Conservation (phyloP, 2,888 invertebrate species). For the Herminia tarsipennalis region DNA sequence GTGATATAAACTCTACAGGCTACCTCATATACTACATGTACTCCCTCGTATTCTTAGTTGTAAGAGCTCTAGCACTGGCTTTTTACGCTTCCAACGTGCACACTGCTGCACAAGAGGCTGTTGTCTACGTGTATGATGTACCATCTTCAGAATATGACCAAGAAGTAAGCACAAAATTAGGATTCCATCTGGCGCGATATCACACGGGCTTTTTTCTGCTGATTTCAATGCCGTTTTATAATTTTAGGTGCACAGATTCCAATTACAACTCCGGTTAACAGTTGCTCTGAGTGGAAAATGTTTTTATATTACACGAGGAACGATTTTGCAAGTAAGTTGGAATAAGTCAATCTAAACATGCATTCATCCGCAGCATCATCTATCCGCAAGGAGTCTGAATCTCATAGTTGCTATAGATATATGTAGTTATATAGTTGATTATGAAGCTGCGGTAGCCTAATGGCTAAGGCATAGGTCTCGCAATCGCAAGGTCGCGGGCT, state of each 20-base stretch:
- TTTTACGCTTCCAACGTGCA: slow-evolving; percentile 50
- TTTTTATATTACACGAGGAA: slow-evolving; percentile 49
- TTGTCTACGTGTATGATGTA: slow-evolving; percentile 42
- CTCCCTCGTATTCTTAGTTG: slow-evolving; percentile 44
- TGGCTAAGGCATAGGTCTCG: no score
- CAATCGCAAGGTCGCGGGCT: no score
- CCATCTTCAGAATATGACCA: slow-evolving; percentile 42
- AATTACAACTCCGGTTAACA: slow-evolving; percentile 50
- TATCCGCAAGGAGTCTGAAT: background rate
- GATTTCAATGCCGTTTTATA: background rate
- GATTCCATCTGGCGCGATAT: no score
- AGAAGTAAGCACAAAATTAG: slow-evolving; percentile 43
- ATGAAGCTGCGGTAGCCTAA: no score
- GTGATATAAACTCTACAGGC: slow-evolving; percentile 26
- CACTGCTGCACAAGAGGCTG: slow-evolving; percentile 41
- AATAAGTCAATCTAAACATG: background rate
- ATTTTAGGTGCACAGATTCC: slow-evolving; percentile 52
- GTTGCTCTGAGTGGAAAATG: slow-evolving; percentile 51
- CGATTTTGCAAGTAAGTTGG: slow-evolving; percentile 48
- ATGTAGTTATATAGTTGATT: background rate
- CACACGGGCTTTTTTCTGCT: background rate
- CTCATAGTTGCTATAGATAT: background rate
- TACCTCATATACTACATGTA: slow-evolving; percentile 45
- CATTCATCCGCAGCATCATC: background rate
- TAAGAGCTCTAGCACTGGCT: slow-evolving; percentile 38